Base-by-base conservation (phyloP, 2,113 vertebrate species). In the Chamaetylas fuelleborni region DNA sequence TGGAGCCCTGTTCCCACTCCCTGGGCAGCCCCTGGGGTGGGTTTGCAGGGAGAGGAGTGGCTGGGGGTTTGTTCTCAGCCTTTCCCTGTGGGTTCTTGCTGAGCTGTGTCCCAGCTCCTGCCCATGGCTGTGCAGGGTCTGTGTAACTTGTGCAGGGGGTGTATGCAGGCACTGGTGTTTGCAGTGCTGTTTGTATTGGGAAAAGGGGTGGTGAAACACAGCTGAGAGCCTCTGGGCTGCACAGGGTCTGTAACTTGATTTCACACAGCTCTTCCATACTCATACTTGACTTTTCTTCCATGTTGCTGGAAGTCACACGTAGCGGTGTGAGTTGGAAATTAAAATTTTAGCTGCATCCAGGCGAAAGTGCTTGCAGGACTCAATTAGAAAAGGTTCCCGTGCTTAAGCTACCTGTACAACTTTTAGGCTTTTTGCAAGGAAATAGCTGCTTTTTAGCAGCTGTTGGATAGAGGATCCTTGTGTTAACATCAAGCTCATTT, bases 111-210 rank as follows among this genome's bases (percentile, higher is more conserved):
- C 78, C 47, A 19, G 51, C 19, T 47, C 51, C 38, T 64, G 50
- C 9, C n/a, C 64, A 1, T 40, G 56, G 34, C 64, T 47, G 3
- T 40, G 71, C 62, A 2, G 72, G 56, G 15, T 40, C 1, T 0
- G 0, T 5, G 5, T 11, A 7, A 12, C 28, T 43, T 24, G 25
- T 51, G 33, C 24, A 3, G 33, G 42, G 48, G 29, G 25, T 65
- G 0, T 2, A 25, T 45, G 22, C 23, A 48, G 62, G 67, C 23
- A 0, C 83, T 38, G 60, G n/a, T 0, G 2, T 60, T 89, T 51
- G 34, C 5, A 4, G 3, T 43, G 53, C 61, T 60, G 53, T 79
- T 74, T 87, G 48, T 34, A 1, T 40, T 3, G 8, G 48, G 57
- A 42, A 54, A 56, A 86, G 64, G 64, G 73, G 38, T 81, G 56